phyloP scores from a whole-genome alignment of 2,113 vertebrate species.

The Anarhynchus alexandrinus region DNA sequence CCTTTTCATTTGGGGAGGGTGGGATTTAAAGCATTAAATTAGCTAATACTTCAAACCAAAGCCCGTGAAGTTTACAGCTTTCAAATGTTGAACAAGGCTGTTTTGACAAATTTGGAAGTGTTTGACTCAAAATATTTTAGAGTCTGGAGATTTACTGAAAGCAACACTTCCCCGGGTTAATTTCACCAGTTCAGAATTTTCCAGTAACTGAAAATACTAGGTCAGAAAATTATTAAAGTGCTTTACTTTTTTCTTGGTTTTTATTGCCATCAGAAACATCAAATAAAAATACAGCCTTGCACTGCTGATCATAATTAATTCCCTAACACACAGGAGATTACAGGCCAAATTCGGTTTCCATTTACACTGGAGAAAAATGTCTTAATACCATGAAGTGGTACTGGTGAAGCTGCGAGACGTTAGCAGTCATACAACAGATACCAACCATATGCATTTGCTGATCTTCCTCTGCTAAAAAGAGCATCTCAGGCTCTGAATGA shows the following conservation, averaged over 20 bases:
- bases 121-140: not conserved
- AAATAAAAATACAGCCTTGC: not conserved
- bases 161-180: not conserved
- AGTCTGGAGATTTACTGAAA: not conserved
- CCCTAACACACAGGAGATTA: not conserved
- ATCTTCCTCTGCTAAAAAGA: not conserved
- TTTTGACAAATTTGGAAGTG: not conserved
- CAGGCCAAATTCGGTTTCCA: not conserved
- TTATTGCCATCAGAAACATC: not conserved
- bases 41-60: not conserved
- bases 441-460: not conserved
- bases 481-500: not conserved
- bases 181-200: not conserved
- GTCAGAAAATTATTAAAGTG: not conserved
- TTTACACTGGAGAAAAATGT: not conserved
- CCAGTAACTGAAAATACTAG: not conserved
- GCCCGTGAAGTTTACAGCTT: not conserved
- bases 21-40: not conserved
- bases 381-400: not conserved
- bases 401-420: not conserved
- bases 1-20: not conserved
- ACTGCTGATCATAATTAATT: not conserved
- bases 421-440: not conserved
- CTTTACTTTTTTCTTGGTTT: not conserved
- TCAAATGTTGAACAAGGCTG: not conserved